Evolutionary conservation across 2,113 vertebrate genomes (phyloP), one percentile per base, ranked within the genome.

Genomic region (Myotis brandtii): DNA sequence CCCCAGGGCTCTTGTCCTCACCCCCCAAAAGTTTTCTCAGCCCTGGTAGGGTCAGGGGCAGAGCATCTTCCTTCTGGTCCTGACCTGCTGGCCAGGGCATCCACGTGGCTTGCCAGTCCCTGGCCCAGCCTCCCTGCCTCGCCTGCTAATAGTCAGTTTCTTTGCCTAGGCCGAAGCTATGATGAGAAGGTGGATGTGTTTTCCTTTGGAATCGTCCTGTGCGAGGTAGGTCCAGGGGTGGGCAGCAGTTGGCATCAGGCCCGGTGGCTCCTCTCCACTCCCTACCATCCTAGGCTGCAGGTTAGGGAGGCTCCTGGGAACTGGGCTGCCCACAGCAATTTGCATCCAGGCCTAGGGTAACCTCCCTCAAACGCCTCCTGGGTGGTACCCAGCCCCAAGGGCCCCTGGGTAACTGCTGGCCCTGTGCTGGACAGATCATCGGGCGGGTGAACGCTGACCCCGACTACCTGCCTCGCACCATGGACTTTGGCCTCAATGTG

Each of bases 131-230:
- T 69, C 46, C 21, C 48, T 2, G 2, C 43, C 27, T 30, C n/a
- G 0, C 40, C 21, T 16, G 0, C 83, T 90, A 4, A 97, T 25
- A 0, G 3, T 12, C 27, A 0, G 0, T 93, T 67, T 97, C 50
- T 97, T 27, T 86, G 37, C 8, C 0, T 98, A 99, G 99, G 99
- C 62, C 99, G 99, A 95, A 99, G 99, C 98, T 99, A 99, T 0
- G 99, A 99, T 27, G 99, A 99, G 98, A 99, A 99, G 92, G 99
- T 99, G 84, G 99, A 99, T 89, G 99, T 99, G 97, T 99, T 99
- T 96, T 99, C 99, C 94, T 99, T 99, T 0, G 99, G 99, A n/a
- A 99, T 99, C 12, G 99, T 99, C 97, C 98, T 99, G 16, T 99
- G 99, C 0, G 99, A 99, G 99, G 99, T 99, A 93, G 97, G 98